phyloP scores from a whole-genome alignment of 2,797 vertebrate genomes.

The Gobionotothen gibberifrons region DNA sequence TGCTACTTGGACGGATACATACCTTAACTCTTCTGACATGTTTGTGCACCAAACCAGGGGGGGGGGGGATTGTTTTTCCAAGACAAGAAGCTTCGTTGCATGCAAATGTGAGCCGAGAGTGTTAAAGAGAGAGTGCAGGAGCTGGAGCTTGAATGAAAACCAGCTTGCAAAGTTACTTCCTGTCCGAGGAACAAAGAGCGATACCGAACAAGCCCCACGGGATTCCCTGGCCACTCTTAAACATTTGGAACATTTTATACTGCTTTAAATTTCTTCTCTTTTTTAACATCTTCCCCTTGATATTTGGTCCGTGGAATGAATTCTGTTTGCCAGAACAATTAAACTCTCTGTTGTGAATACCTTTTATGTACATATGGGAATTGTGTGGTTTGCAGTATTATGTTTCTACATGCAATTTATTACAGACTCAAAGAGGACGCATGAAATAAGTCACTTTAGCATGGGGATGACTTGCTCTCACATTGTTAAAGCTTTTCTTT shows the following conservation, averaged over 20 bases:
- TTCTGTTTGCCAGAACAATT: constrained; percentile 77
- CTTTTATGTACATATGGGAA: constrained; percentile 72
- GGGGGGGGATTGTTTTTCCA: constrained; percentile 22
- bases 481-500: constrained; percentile 36
- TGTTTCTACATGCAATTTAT: constrained; percentile 75
- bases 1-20: constrained; percentile 60
- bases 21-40: constrained; percentile 46
- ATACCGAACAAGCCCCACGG: constrained; percentile 71
- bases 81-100: constrained; percentile 32
- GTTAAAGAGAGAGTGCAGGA: constrained; percentile 32
- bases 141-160: constrained; percentile 72
- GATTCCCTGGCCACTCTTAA: constrained; percentile 76
- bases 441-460: constrained; percentile 62
- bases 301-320: constrained; percentile 73
- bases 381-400: constrained; percentile 69
- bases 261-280: constrained; percentile 73
- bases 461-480: constrained; percentile 45
- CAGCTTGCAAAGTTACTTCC: constrained; percentile 80
- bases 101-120: constrained; percentile 3
- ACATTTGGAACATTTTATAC: constrained; percentile 82
- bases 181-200: constrained; percentile 76
- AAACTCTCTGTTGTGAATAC: constrained; percentile 69
- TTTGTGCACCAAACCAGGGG: constrained; percentile 55
- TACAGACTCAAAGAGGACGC: constrained; percentile 59
- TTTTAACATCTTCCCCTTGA: constrained; percentile 74